Conservation (phyloP, 2,888 invertebrate species). For the Cancer borealis region DNA sequence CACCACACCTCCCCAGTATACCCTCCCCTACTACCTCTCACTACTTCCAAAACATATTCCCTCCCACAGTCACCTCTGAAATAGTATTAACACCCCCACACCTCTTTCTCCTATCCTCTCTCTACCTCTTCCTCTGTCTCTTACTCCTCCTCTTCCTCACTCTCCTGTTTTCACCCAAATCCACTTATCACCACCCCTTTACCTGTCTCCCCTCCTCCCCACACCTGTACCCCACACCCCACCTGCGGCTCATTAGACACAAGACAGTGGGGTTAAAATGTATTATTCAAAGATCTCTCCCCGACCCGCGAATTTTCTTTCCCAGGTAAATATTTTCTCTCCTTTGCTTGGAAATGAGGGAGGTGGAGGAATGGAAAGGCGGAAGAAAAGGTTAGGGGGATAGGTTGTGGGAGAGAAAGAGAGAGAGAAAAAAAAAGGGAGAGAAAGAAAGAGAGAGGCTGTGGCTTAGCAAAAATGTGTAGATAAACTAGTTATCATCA, state of each 20-base stretch:
- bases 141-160: not conserved
- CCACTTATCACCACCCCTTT: not conserved
- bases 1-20: too few relatives aligned
- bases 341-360: slow-evolving; percentile 27
- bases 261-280: slow-evolving; percentile 26
- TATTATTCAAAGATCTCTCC: slow-evolving; percentile 26
- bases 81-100: not conserved
- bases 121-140: not conserved
- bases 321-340: slow-evolving; percentile 11
- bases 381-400: not conserved
- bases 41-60: not conserved
- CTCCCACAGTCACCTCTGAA: not conserved
- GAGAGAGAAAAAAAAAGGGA: slow-evolving; percentile 32
- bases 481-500: not conserved
- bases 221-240: not conserved
- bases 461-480: not conserved
- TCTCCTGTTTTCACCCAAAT: not conserved
- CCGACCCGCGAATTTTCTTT: not conserved
- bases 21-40: too few relatives aligned
- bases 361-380: not conserved
- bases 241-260: slow-evolving; percentile 12
- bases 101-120: not conserved
- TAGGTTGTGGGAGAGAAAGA: slow-evolving; percentile 15
- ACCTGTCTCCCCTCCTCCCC: not conserved
- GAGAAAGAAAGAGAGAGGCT: slow-evolving; percentile 22